phyloP scores from a whole-genome alignment of 2,888 invertebrate genomes.

The Cerastis leucographa region DNA sequence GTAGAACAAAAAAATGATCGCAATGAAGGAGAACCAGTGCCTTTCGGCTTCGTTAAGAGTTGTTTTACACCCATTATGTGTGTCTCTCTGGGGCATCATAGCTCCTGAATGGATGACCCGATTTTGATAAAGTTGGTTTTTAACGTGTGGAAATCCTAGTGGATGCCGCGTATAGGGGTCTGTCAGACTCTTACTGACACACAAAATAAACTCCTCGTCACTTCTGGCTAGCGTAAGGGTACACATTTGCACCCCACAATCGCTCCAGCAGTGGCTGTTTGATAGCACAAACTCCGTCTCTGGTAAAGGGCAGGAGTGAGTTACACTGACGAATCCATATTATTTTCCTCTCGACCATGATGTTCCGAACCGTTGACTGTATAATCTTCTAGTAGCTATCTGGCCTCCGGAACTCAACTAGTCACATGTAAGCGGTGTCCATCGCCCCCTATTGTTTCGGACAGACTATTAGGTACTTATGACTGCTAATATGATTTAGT shows the following conservation, averaged over 20 bases:
- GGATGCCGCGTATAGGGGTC: neutral
- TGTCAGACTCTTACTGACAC: neutral
- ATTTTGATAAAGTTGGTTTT: too few relatives aligned
- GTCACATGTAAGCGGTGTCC: neutral
- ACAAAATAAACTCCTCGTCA: neutral
- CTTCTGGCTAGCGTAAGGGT: neutral
- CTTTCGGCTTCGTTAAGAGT: too few relatives aligned
- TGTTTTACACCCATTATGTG: too few relatives aligned
- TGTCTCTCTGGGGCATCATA: too few relatives aligned
- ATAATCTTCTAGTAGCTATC: neutral
- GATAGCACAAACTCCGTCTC: neutral
- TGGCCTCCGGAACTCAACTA: neutral
- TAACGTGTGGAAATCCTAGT: neutral
- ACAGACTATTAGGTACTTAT: neutral
- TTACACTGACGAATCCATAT: neutral
- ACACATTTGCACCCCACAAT: neutral
- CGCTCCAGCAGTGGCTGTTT: neutral
- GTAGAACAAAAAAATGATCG: too few relatives aligned
- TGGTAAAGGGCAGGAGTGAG: neutral
- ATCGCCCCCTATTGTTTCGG: slow-evolving; percentile 2
- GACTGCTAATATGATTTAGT: slow-evolving; percentile 12
- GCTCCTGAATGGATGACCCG: too few relatives aligned
- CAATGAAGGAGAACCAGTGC: too few relatives aligned
- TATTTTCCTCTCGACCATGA: neutral
- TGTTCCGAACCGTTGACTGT: neutral